These are phyloP conservation scores for Aleadryas rufinucha DNA, from an alignment of 2,113 vertebrate species.

Conservation along the genomic window DNA sequence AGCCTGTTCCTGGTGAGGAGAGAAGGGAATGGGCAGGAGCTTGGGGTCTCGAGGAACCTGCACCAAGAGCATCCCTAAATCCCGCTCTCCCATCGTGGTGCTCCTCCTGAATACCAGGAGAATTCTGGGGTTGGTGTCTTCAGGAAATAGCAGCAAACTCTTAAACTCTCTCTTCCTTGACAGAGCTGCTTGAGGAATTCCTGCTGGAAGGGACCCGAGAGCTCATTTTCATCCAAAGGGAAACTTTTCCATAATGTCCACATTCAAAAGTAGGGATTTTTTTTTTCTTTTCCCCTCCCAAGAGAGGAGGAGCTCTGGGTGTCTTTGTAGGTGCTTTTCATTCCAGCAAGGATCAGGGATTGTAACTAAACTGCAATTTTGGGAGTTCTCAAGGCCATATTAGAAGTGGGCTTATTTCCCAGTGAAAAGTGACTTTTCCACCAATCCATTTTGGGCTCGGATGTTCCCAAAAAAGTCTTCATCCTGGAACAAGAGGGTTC, in stretches of 20 bases:
- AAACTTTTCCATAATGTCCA: neutral
- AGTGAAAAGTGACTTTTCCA: neutral
- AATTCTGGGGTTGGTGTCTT: neutral
- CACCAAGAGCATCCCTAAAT: neutral
- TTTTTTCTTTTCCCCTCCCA: no score
- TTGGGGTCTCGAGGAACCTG: neutral
- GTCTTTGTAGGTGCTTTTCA: neutral
- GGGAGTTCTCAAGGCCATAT: rapidly evolving
- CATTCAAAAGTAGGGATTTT: neutral
- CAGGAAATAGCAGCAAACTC: neutral
- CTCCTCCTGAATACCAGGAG: neutral
- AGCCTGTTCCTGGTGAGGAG: neutral
- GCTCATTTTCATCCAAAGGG: neutral
- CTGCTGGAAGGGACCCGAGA: neutral
- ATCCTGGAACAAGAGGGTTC: neutral
- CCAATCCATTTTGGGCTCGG: neutral
- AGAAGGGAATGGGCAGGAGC: neutral
- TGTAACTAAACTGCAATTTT: neutral
- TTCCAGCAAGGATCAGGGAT: neutral
- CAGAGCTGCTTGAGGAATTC: neutral
- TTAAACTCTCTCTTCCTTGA: neutral
- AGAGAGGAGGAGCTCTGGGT: neutral
- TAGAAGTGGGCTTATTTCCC: neutral
- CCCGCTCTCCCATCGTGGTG: rapidly evolving
- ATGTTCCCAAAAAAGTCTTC: neutral